Conservation (phyloP, 1,140 invertebrate genomes). For the Cephus cinctus region DNA sequence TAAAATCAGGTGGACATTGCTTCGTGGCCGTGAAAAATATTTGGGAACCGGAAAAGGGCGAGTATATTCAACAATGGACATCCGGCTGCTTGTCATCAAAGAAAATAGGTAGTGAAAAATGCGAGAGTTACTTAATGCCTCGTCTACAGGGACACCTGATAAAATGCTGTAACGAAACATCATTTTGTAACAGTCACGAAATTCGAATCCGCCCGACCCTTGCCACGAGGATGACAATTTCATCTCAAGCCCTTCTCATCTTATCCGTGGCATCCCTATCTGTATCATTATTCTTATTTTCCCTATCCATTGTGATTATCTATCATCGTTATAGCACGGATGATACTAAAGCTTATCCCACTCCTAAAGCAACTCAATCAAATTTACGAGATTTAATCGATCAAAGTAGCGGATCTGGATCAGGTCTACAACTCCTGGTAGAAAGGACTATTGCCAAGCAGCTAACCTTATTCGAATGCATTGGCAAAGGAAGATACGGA, state of each 20-base stretch:
- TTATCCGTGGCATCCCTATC: slow-evolving; percentile 65
- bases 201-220: slow-evolving; percentile 62
- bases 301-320: slow-evolving; percentile 59
- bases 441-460: slow-evolving; percentile 94
- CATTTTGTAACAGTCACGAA: slow-evolving; percentile 79
- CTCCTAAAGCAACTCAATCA: slow-evolving; percentile 53
- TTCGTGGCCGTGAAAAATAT: slow-evolving; percentile 82
- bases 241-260: slow-evolving; percentile 56
- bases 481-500: slow-evolving; percentile 93
- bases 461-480: slow-evolving; percentile 77
- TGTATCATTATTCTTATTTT: slow-evolving; percentile 64
- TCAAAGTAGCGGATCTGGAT: slow-evolving; percentile 84
- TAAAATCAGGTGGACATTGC: slow-evolving; percentile 77
- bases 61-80: slow-evolving; percentile 68
- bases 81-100: slow-evolving; percentile 87
- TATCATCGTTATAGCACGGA: slow-evolving; percentile 61
- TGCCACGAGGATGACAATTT: slow-evolving; percentile 33
- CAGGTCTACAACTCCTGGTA: slow-evolving; percentile 85
- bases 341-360: slow-evolving; percentile 49
- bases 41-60: slow-evolving; percentile 64
- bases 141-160: slow-evolving; percentile 79
- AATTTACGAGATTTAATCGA: slow-evolving; percentile 76
- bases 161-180: slow-evolving; percentile 75
- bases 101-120: slow-evolving; percentile 85
- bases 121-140: slow-evolving; percentile 80